Conservation (phyloP, 2,113 vertebrate species). For the Actenoides lindsayi region DNA sequence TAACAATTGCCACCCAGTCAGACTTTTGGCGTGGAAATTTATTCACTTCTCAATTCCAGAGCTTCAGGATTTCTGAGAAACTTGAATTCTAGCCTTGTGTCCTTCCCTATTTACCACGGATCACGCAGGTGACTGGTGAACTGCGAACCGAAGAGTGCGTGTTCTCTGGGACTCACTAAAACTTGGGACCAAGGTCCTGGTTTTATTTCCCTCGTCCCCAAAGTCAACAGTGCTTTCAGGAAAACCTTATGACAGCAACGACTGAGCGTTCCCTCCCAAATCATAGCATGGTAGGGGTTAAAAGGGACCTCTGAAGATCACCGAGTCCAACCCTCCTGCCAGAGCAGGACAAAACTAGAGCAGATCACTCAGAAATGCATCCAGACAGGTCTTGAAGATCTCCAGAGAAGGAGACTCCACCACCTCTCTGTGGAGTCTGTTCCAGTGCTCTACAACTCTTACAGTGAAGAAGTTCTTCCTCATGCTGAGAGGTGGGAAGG, state of each 20-base stretch:
- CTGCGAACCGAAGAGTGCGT: not conserved
- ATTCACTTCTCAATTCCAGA: not conserved
- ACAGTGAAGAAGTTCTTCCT: too few species aligned
- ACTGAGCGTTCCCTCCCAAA: not conserved
- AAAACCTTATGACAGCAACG: not conserved
- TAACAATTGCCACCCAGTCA: not conserved
- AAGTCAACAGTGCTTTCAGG: not conserved
- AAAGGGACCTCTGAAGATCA: too few species aligned
- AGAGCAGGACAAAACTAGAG: too few species aligned
- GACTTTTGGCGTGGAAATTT: not conserved
- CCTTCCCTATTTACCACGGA: not conserved
- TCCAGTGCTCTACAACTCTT: too few species aligned
- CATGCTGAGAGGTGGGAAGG: not conserved
- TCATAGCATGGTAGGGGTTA: too few species aligned
- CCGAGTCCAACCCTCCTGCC: too few species aligned
- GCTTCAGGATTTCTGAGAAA: not conserved
- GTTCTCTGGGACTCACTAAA: conserved; percentile 8
- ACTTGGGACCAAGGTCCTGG: not conserved
- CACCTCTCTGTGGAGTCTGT: too few species aligned
- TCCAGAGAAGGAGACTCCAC: too few species aligned
- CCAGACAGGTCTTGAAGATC: too few species aligned
- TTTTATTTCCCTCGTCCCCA: not conserved
- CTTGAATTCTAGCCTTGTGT: not conserved
- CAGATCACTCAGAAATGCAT: too few species aligned
- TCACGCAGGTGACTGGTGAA: not conserved